phyloP scores from a whole-genome alignment of 2,113 vertebrate genomes.

The Nanorana parkeri region DNA sequence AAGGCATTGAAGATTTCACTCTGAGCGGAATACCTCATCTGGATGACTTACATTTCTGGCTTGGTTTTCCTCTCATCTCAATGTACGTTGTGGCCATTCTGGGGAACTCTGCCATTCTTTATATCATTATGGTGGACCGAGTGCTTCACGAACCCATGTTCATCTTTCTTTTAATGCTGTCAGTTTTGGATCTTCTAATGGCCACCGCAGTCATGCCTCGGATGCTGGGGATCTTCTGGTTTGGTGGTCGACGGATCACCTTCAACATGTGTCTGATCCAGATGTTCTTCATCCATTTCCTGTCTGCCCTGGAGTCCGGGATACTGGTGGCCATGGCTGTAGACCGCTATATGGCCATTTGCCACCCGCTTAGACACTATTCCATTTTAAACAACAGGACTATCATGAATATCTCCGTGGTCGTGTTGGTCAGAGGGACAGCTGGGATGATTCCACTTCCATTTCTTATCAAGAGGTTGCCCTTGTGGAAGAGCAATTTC shows the following conservation, averaged over 20 bases:
- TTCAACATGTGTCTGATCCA: constrained; percentile 39
- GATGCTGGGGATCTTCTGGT: constrained; percentile 39
- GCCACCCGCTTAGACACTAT: constrained; percentile 60
- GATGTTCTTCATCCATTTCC: constrained; percentile 44
- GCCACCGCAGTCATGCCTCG: constrained; percentile 25
- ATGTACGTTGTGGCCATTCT: background rate
- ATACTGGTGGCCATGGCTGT: constrained; percentile 45
- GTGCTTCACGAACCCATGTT: constrained; percentile 49
- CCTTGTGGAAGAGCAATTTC: constrained; percentile 59
- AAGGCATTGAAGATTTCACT: background rate
- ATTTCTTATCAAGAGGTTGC: constrained; percentile 67
- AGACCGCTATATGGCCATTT: constrained; percentile 51
- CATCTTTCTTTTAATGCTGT: constrained; percentile 29
- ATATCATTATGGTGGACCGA: constrained; percentile 14
- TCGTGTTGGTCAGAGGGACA: background rate
- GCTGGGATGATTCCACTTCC: constrained; percentile 64
- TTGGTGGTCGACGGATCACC: background rate
- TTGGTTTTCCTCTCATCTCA: background rate
- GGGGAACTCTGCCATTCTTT: background rate
- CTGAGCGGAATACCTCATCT: constrained; percentile 20
- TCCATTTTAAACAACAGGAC: constrained; percentile 53
- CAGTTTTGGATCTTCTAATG: background rate
- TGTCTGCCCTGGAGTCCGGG: constrained; percentile 21
- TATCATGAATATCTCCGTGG: constrained; percentile 48
- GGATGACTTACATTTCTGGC: constrained; percentile 2